Conservation (phyloP, 2,113 vertebrate species). For the Oryzias curvinotus region DNA sequence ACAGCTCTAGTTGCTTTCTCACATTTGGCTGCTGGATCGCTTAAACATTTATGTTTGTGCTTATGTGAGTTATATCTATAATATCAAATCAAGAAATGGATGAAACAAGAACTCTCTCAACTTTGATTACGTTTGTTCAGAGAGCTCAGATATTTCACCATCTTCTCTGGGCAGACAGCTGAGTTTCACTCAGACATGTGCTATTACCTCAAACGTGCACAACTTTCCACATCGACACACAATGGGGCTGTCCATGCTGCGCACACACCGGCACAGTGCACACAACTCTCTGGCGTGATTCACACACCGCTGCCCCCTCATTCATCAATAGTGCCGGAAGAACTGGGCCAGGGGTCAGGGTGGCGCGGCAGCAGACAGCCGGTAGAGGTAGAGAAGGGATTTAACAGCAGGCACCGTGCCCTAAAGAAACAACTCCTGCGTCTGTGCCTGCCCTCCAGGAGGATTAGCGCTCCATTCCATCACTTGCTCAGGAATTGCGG, state of each 20-base stretch:
- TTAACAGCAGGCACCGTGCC: constrained; percentile 52
- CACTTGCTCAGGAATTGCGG: constrained; percentile 22
- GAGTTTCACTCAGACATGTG: not conserved
- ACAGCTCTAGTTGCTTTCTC: no score
- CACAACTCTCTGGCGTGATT: constrained; percentile 36
- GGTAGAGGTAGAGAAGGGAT: constrained; percentile 47
- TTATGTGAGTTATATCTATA: not conserved
- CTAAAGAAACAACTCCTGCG: constrained; percentile 47
- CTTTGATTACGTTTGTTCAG: not conserved
- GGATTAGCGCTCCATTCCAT: constrained; percentile 60
- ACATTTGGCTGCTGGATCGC: no score
- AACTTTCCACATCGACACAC: constrained; percentile 1
- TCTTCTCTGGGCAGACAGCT: not conserved
- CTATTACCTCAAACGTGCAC: not conserved
- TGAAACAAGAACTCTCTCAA: not conserved
- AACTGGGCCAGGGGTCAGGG: constrained; percentile 58
- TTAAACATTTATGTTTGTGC: no score
- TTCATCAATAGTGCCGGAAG: constrained; percentile 63
- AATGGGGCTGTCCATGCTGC: constrained; percentile 14
- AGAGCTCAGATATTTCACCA: not conserved
- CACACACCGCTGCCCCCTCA: constrained; percentile 54
- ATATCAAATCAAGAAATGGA: not conserved
- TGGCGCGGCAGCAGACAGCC: constrained; percentile 46
- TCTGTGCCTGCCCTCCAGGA: constrained; percentile 39
- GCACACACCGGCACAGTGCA: constrained; percentile 16